Evolutionary conservation across 1,140 invertebrate genomes (phyloP).

Genomic region (Trialeurodes vaporariorum): DNA sequence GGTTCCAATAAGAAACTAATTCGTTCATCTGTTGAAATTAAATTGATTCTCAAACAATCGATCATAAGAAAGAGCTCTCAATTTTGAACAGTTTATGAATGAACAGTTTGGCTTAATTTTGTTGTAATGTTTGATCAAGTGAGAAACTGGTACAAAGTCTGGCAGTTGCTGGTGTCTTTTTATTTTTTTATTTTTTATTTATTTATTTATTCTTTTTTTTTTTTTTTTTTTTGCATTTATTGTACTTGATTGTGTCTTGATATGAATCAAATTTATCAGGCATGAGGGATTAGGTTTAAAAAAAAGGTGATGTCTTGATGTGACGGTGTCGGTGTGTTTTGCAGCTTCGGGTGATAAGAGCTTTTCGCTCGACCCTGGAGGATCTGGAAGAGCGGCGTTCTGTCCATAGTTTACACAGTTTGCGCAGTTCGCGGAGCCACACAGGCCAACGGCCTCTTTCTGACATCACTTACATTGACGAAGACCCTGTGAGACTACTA

Average conservation of each 20-base stretch:
- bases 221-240: too few species aligned
- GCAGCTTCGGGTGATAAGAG: conserved; percentile 99
- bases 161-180: too few species aligned
- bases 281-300: background rate
- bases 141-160: background rate
- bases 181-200: too few species aligned
- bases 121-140: background rate
- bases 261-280: background rate
- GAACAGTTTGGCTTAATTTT: too few species aligned
- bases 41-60: too few species aligned
- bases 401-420: conserved; percentile 93
- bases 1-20: too few species aligned
- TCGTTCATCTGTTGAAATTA: too few species aligned
- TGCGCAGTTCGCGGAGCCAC: conserved; percentile 76
- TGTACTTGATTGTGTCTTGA: too few species aligned
- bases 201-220: too few species aligned
- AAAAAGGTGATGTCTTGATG: background rate
- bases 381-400: conserved; percentile 97
- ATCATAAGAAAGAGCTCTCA: too few species aligned
- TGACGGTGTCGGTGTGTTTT: conserved; percentile 40
- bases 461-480: conserved; percentile 88
- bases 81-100: too few species aligned
- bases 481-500: conserved; percentile 55
- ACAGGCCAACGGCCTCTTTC: conserved; percentile 48
- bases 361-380: conserved; percentile 99